A percentile compares a stretch with the other conserved stretches of the same genome.
phyloP scores from a whole-genome alignment of 2,888 invertebrate genomes.

The Drosophila yooni region DNA sequence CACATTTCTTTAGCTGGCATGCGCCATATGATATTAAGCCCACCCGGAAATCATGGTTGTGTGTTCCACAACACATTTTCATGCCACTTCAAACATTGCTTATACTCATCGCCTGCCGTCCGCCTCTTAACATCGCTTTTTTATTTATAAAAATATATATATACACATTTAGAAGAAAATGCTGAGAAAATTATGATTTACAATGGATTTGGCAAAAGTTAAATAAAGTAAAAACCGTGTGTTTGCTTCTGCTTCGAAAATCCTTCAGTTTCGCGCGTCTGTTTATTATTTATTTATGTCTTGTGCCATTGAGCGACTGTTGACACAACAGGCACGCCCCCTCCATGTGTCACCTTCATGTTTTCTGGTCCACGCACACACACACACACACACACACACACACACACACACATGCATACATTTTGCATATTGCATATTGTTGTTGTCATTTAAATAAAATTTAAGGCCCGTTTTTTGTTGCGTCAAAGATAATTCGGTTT shows the following conservation, averaged over 20 bases:
- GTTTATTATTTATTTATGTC: constrained; percentile 69
- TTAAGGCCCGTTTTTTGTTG: constrained; percentile 49
- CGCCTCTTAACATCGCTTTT: constrained; percentile 35
- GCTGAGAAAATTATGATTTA: constrained; percentile 56
- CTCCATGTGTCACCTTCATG: constrained; percentile 25
- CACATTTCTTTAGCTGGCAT: constrained; percentile 13
- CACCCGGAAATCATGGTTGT: constrained; percentile 64
- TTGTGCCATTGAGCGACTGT: constrained; percentile 74
- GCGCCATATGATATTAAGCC: constrained; percentile 40
- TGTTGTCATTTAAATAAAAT: constrained; percentile 60
- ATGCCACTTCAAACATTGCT: constrained; percentile 54
- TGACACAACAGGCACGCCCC: constrained; percentile 63
- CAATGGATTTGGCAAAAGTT: constrained; percentile 27
- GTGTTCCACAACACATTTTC: constrained; percentile 46
- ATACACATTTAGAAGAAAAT: constrained; percentile 12
- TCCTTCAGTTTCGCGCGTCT: constrained; percentile 43
- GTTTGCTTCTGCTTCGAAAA: constrained; percentile 28
- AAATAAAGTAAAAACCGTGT: constrained; percentile 26
- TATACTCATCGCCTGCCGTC: constrained; percentile 42
- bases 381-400: background rate
- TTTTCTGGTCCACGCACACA: constrained; percentile 24
- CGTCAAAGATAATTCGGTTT: constrained; percentile 43
- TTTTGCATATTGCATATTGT: constrained; percentile 41
- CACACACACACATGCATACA: background rate
- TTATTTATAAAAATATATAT: constrained; percentile 22